Evolutionary conservation across 92 coral and sea anemone species (phyloP), one percentile per base, ranked within the genome.

Genomic region (Epizoanthus ramosus): DNA sequence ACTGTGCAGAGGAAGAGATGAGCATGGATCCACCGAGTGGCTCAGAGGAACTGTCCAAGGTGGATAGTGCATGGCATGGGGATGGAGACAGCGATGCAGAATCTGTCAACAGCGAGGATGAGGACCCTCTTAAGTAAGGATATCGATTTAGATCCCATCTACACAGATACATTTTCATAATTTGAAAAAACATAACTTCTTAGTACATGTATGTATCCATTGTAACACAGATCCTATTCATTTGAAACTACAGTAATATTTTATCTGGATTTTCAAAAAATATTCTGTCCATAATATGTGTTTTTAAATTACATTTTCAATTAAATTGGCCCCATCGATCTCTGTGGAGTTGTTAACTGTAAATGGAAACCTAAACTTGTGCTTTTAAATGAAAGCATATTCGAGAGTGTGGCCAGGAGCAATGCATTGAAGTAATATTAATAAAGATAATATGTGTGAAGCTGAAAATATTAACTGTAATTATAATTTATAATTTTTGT

Each of bases 1-100:
- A 31, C 10, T 74, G 12, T 75, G 57, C 28, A 77, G 82, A 77
- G 24, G 81, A 77, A 61, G 82, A 77, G 23, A 41, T 77, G 22
- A 77, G 17, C 31, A 77, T 77, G 58, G 82, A 77, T 31, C 82
- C 71, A 18, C 71, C 82, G 2, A 84, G 91, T 35, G 92, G 95
- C 37, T 80, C 88, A 39, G 99, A 88, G 71, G 99, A 96, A 9
- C 83, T 81, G 25, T 84, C 91, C 4, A 89, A 95, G 68, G 99
- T 97, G 24, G 98, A 97, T 63, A 94, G 99, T 84, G 98, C 99
- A 1, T 97, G 99, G 99, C 98, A 97, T 85, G 99, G 98, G 12
- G 99, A 94, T 57, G 89, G 89, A 22, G 99, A 97, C 83, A 97
- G 99, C 80, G 99, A 97, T 87, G 94, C 97, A 1, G 99, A 97